Evolutionary conservation across 2,797 vertebrate species (phyloP).

Genomic region (Falco concolor): DNA sequence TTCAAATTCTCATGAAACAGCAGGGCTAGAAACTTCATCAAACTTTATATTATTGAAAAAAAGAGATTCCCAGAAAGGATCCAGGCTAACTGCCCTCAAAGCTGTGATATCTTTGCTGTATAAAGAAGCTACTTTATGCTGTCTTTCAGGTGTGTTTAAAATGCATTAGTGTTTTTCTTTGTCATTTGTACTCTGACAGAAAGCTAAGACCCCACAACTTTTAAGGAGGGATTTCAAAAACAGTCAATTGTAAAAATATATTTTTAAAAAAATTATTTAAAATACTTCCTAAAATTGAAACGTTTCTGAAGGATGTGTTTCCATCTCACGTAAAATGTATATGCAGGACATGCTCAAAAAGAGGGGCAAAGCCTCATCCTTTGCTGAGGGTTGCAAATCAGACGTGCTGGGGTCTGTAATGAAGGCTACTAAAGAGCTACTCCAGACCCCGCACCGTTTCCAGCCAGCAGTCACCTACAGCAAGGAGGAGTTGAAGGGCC

Average conservation of each 20-base stretch:
- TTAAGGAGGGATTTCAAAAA: background rate
- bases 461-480: background rate
- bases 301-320: background rate
- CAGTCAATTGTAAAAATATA: background rate
- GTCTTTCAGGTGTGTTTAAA: background rate
- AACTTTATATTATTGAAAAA: conserved; percentile 20
- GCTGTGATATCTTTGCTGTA: background rate
- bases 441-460: background rate
- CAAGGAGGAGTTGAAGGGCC: background rate
- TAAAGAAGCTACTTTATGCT: background rate
- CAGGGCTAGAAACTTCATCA: conserved; percentile 35
- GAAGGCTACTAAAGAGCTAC: background rate
- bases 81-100: conserved; percentile 3
- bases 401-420: background rate
- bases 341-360: background rate
- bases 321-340: background rate
- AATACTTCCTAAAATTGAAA: background rate
- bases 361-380: background rate
- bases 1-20: conserved; percentile 14
- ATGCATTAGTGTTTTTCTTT: background rate
- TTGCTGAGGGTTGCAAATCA: background rate
- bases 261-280: background rate
- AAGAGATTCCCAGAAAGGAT: conserved; percentile 2
- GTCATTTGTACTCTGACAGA: background rate
- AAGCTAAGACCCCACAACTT: background rate